Percentiles rank a stretch among this genome's conserved stretches.
Conservation (phyloP, 2,888 invertebrate genomes). For the Petrophora chlorosata region DNA sequence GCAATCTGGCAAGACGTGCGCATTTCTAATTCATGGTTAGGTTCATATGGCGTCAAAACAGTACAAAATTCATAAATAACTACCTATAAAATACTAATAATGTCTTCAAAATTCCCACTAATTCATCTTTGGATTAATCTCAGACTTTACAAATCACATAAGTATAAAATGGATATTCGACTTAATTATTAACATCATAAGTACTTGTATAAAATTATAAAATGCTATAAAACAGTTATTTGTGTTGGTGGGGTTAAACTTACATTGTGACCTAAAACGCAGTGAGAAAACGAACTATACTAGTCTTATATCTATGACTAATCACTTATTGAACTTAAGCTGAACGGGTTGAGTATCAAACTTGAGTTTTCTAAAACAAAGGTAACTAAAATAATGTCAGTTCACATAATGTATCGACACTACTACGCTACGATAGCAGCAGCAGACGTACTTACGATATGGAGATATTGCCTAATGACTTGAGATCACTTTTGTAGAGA, state of each 20-base stretch:
- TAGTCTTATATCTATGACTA: constrained; percentile 37
- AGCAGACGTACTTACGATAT: background rate
- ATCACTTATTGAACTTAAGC: constrained; percentile 21
- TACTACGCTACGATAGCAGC: background rate
- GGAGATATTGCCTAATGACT: constrained; percentile 27
- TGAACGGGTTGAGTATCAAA: constrained; percentile 30
- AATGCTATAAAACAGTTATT: constrained; percentile 25
- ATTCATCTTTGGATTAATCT: constrained; percentile 53
- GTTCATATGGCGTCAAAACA: constrained; percentile 23
- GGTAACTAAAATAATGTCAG: constrained; percentile 37
- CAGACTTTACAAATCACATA: constrained; percentile 64
- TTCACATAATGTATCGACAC: constrained; percentile 2
- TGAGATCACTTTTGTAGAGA: constrained; percentile 42
- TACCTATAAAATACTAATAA: constrained; percentile 34
- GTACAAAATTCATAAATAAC: constrained; percentile 44
- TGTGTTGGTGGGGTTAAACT: constrained; percentile 28
- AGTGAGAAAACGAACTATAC: constrained; percentile 27
- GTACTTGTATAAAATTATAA: constrained; percentile 36
- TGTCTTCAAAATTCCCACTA: constrained; percentile 31
- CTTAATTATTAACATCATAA: constrained; percentile 18
- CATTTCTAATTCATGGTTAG: constrained; percentile 29
- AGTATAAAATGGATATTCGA: constrained; percentile 38
- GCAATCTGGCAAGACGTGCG: constrained; percentile 56
- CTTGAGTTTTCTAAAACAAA: constrained; percentile 35
- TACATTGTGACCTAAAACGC: constrained; percentile 29